Base-by-base conservation (phyloP, 1,140 invertebrate species). In the Drosophila baimaii region DNA sequence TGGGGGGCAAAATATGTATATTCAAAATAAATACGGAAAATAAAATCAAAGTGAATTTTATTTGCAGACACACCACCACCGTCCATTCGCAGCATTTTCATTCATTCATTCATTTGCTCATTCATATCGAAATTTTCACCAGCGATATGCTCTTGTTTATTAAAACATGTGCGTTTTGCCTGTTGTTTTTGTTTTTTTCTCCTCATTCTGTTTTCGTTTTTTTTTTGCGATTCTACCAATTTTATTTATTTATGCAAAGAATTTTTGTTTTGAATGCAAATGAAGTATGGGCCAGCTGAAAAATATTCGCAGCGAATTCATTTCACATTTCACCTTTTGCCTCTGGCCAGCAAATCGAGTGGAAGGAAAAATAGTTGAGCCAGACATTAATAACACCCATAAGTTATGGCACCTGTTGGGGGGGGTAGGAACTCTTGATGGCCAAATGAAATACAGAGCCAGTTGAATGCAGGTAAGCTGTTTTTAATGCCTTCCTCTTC, bases 51-150 rank as follows among this genome's bases (percentile, higher is more conserved):
- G n/a, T 27, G 43, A 31, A 31, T 57, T 70, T 69, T 46, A 55
- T 70, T 70, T 69, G 47, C 58, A 74, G 35, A 69, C 35, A n/a
- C n/a, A n/a, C n/a, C n/a, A n/a, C n/a, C n/a, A 13, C 17, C 61
- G 27, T 33, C 41, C 59, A 46, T 64, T 59, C 61, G 55, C 54
- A 63, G 55, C 54, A 63, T 66, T 70, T 73, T 17, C 76, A 80
- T 84, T 83, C 81, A 83, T 84, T 77, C 65, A 84, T 80, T 77
- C 81, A 84, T 80, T 85, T 73, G 77, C 55, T 77, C 81, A 84
- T 84, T 84, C 81, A 84, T 73, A 85, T 80, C 58, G 61, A 70
- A 69, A 71, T 68, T 54, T 68, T 54, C 72, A 46, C 54, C 59
- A 54, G 31, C 47, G 41, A 77, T 69, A 77, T 76, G 74, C 75